phyloP scores from a whole-genome alignment of 2,797 vertebrate genomes.

The Trematomus bernacchii region DNA sequence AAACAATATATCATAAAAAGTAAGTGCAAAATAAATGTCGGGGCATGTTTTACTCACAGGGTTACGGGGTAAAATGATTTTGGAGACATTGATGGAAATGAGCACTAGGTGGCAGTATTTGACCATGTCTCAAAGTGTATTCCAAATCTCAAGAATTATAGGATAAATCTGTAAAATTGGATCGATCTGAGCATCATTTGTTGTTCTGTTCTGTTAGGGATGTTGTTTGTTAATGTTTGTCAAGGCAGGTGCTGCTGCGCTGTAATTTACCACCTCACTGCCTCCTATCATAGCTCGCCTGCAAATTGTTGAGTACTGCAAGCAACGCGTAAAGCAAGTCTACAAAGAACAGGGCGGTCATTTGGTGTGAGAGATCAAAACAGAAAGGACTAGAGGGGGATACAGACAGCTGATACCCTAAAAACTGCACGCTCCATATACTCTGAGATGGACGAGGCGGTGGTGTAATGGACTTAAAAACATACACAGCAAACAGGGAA shows the following conservation, averaged over 20 bases:
- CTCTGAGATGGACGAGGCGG: constrained; percentile 43
- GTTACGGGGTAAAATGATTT: constrained; percentile 10
- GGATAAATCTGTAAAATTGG: constrained; percentile 66
- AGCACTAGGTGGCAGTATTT: constrained; percentile 85
- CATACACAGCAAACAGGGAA: constrained; percentile 62
- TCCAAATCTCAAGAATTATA: constrained; percentile 63
- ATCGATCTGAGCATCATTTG: constrained; percentile 69
- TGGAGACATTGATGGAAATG: constrained; percentile 12
- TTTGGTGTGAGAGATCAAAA: constrained; percentile 56
- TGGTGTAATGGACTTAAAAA: constrained; percentile 51
- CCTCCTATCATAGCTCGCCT: constrained; percentile 50
- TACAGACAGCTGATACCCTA: constrained; percentile 29
- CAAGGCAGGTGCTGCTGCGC: constrained; percentile 51
- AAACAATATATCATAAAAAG: constrained; percentile 49
- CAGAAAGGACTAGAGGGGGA: constrained; percentile 47
- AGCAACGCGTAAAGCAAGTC: constrained; percentile 46
- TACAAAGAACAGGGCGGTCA: constrained; percentile 36
- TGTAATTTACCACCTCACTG: constrained; percentile 72
- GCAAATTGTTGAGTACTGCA: constrained; percentile 54
- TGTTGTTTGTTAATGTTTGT: constrained; percentile 73
- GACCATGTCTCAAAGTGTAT: constrained; percentile 63
- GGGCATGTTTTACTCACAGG: constrained; percentile 27
- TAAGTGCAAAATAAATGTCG: constrained; percentile 52
- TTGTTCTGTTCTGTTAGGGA: constrained; percentile 71
- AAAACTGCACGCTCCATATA: constrained; percentile 32